Evolutionary conservation across 2,888 invertebrate species (phyloP), one percentile per base, ranked within the genome.

Genomic region (Acanthoscelides obtectus): DNA sequence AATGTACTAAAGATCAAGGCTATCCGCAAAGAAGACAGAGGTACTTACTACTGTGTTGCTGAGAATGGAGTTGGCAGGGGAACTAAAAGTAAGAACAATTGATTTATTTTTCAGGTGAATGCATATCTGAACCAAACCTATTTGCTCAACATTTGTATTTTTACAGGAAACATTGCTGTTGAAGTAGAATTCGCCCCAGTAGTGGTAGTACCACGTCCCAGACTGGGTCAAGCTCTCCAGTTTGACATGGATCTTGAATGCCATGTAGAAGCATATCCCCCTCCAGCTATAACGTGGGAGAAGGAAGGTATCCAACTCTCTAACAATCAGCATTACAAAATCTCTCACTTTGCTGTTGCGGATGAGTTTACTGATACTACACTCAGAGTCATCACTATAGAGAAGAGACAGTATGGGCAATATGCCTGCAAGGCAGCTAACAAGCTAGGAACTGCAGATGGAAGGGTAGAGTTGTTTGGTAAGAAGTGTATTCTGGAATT

Each of bases 191-290:
- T 97, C 80, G 89, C 94, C 0, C 97, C 97, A 0, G 94, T 95
- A 0, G 93, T 97, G 67, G 91, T 92, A 0, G 94, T 94, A 17
- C 94, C 95, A 0, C 87, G 94, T 21, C 96, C 96, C 0, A 88
- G 96, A 22, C 86, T 96, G 45, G 95, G 95, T 17, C 91, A 95
- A 88, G 97, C 97, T 0, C 86, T 97, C 12, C 96, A 96, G 83
- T 97, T 96, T 81, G 96, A 97, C 80, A 96, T 97, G 93, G 95
- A 97, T 81, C 84, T 98, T 75, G 97, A 97, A 81, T 98, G 98
- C 81, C 96, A 96, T 84, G 94, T 97, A 19, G 96, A 96, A 83
- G 97, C 97, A 0, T 97, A 96, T 85, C 98, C 98, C 0, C 95
- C 95, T 2, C 97, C 98, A 0, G 95, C 94, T 0, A 95, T 98